Base-by-base conservation (phyloP, 2,797 vertebrate genomes). In the Parotocinclus haroldoi region DNA sequence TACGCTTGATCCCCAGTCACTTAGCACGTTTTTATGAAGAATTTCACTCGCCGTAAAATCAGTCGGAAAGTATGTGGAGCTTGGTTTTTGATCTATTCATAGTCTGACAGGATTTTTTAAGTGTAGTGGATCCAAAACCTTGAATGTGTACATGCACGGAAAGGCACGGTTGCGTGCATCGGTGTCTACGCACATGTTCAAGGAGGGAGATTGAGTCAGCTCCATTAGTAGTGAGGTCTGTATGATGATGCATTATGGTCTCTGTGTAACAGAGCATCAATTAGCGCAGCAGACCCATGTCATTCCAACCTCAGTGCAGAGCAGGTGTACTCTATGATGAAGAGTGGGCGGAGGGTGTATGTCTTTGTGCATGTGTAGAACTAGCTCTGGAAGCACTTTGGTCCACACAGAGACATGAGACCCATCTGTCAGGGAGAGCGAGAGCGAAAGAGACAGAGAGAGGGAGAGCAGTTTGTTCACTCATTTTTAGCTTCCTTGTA, bases 321-420 rank as follows among this genome's bases (percentile, higher is more conserved):
- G 53, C 73, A 66, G 44, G 73, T 76, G 56, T 61, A 36, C 71
- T 64, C 71, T 71, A 76, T 73, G 68, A 76, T 75, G 77, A 72
- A 79, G 63, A 54, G 46, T 64, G 69, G 58, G 69, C 69, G 65
- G 54, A 3, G 56, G 49, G 27, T 59, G 63, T 14, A 37, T 58
- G 54, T 55, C 57, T 58, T 49, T 62, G 56, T 66, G 48, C 27
- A 10, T 66, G 62, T 80, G 79, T 78, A 79, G 78, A 85, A 88
- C 87, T 80, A 84, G 85, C 85, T 89, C 86, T 88, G 84, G 79
- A 86, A 88, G 76, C 81, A 84, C 85, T 89, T 87, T 87, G 81
- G 82, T 84, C 83, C 80, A 83, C 81, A 84, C 84, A 85, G 83
- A 87, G 86, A 85, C 87, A 76, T 72, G 45, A 72, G 66, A 67